Conservation (phyloP, 2,888 invertebrate genomes). For the Erannis defoliaria region DNA sequence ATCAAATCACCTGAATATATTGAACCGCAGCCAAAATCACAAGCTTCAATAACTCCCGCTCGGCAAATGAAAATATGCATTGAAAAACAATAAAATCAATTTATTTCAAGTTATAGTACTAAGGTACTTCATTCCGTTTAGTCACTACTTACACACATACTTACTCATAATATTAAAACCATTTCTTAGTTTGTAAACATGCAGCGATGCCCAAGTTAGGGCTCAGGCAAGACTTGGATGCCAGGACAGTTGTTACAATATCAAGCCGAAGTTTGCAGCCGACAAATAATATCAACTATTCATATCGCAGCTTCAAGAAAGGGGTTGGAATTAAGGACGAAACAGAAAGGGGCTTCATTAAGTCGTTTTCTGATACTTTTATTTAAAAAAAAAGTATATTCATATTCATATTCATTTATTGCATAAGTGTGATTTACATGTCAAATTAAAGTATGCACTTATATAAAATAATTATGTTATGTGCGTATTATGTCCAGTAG, state of each 20-base stretch:
- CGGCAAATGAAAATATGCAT: background rate
- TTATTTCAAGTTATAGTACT: too few species aligned
- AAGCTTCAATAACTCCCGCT: background rate
- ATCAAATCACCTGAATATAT: conserved; percentile 32
- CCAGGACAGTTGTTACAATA: conserved; percentile 24
- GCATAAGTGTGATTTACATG: too few species aligned
- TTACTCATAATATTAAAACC: too few species aligned
- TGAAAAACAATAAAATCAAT: background rate
- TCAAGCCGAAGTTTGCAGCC: conserved; percentile 32
- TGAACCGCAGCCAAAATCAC: conserved; percentile 21
- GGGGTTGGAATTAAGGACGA: background rate
- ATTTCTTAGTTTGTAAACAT: background rate
- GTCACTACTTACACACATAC: too few species aligned
- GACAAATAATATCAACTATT: conserved; percentile 25
- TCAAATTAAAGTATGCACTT: too few species aligned
- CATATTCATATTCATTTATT: too few species aligned
- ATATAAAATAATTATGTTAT: too few species aligned
- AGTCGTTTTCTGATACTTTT: too few species aligned
- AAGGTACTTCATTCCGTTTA: too few species aligned
- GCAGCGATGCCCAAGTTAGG: background rate
- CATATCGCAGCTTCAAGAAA: conserved; percentile 10
- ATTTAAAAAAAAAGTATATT: too few species aligned
- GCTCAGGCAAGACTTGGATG: background rate
- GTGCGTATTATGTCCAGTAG: too few species aligned
- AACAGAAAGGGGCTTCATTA: background rate